These are phyloP conservation scores for Dasyornis broadbenti DNA, from an alignment of 2,113 vertebrate genomes.

Conservation along the genomic window DNA sequence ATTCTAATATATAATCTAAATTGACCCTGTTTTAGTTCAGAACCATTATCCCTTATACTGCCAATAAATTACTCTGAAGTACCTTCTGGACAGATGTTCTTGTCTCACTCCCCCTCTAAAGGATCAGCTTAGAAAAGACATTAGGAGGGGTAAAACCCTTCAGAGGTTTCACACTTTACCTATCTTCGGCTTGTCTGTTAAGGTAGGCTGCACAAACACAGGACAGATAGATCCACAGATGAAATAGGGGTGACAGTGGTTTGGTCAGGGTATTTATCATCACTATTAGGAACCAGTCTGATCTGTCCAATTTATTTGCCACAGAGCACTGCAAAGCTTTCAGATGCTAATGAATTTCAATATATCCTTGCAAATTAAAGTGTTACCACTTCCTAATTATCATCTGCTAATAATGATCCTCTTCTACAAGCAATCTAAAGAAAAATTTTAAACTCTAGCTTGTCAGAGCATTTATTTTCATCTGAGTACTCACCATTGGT, in stretches of 20 bases:
- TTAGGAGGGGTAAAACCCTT: background rate
- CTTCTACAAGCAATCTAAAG: constrained; percentile 48
- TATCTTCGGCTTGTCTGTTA: background rate
- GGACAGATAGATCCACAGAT: background rate
- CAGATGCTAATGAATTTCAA: constrained; percentile 48
- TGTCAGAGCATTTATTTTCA: constrained; percentile 51
- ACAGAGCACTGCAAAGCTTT: background rate
- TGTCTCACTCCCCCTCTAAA: background rate
- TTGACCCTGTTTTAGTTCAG: background rate
- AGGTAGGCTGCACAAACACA: background rate
- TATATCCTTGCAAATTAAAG: constrained; percentile 53
- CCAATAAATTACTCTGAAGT: background rate
- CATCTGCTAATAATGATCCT: constrained; percentile 59
- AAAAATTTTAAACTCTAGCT: constrained; percentile 41
- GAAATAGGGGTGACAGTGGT: background rate
- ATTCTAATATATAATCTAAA: background rate
- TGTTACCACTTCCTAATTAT: constrained; percentile 54
- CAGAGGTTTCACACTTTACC: background rate
- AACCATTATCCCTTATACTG: background rate
- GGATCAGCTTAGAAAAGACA: background rate
- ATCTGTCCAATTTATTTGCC: background rate
- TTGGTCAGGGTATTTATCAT: background rate
- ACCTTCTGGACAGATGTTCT: background rate
- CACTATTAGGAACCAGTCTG: background rate
- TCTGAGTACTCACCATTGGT: constrained; percentile 13